Base-by-base conservation (phyloP, 2,888 invertebrate species). In the Melanostoma scalare region DNA sequence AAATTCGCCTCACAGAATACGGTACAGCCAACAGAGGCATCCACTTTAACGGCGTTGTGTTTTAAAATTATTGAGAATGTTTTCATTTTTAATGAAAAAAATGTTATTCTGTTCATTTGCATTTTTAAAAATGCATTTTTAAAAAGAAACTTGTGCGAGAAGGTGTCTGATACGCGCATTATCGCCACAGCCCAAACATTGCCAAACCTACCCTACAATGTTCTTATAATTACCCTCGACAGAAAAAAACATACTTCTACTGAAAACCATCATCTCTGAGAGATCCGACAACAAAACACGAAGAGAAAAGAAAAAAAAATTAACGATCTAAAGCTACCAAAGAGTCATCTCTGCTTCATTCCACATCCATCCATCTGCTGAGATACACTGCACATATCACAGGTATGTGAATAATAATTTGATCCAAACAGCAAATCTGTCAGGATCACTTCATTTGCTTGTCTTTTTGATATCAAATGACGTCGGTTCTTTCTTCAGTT, bases 391-490 rank as follows among this genome's bases (percentile, higher is more conserved):
- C 20, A 20, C 20, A 20, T 20, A 35, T 58, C 50, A 65, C 74
- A 53, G 38, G 44, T 67, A 55, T 60, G 31, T 6, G 58, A 75
- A 80, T 85, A 85, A 80, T 85, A 80, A 80, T 85, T 85, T 85
- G 79, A 79, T 85, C 72, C 80, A 80, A 80, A 72, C 80, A 72
- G 67, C 75, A 85, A 85, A 80, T 85, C 85, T 80, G 85, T 85
- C 85, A 76, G 80, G 85, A 85, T 85, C 85, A 80, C 85, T 80
- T 85, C 80, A 85, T 80, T 80, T 84, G 36, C 79, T 75, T 84
- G 79, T 84, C 74, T 75, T 55, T 72, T 61, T 85, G 85, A 85
- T 85, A 85, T 85, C 80, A 72, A 72, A 85, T 85, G 85, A 85
- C 85, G 85, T 75, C 85, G 85, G 85, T 80, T 80, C 76, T 68